Evolutionary conservation across 2,797 vertebrate genomes (phyloP).

Genomic region (Manis pentadactyla): DNA sequence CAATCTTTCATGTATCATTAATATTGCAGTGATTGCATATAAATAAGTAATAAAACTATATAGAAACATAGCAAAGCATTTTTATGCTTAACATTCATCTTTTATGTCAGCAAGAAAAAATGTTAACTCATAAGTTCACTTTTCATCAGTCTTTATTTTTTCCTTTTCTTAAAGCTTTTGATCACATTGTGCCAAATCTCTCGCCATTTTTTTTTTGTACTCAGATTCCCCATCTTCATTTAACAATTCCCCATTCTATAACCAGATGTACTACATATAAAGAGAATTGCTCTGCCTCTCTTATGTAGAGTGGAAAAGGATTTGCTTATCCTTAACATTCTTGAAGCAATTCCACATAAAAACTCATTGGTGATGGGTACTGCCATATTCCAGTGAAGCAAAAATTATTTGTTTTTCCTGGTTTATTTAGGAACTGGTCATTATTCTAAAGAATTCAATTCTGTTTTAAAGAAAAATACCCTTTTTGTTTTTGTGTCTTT

Average conservation of each 20-base stretch:
- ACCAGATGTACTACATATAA: slow-evolving; percentile 65
- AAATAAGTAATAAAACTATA: slow-evolving; percentile 50
- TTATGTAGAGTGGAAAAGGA: slow-evolving; percentile 26
- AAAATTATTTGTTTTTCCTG: slow-evolving; percentile 57
- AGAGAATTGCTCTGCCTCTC: slow-evolving; percentile 58
- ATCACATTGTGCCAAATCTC: slow-evolving; percentile 41
- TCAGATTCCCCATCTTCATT: slow-evolving; percentile 47
- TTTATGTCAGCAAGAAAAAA: slow-evolving; percentile 29
- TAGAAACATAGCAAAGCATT: neutral
- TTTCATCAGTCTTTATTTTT: slow-evolving; percentile 37
- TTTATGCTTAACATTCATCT: slow-evolving; percentile 39
- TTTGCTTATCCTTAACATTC: slow-evolving; percentile 60
- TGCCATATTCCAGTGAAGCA: slow-evolving; percentile 49
- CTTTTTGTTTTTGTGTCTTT: slow-evolving; percentile 10
- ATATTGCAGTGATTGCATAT: neutral
- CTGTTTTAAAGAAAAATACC: neutral
- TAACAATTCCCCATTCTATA: slow-evolving; percentile 63
- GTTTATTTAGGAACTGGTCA: slow-evolving; percentile 38
- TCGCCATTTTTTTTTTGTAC: slow-evolving; percentile 52
- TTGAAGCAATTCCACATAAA: slow-evolving; percentile 62
- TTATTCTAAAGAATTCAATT: slow-evolving; percentile 53
- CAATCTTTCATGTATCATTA: slow-evolving; percentile 12
- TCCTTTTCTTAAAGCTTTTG: slow-evolving; percentile 58
- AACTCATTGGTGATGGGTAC: slow-evolving; percentile 10
- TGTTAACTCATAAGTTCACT: slow-evolving; percentile 8